A percentile compares a stretch with the other conserved stretches of the same genome.
These are phyloP conservation scores for Neolamprologus sp. DNA, from an alignment of 2,113 vertebrate species.

Conservation along the genomic window DNA sequence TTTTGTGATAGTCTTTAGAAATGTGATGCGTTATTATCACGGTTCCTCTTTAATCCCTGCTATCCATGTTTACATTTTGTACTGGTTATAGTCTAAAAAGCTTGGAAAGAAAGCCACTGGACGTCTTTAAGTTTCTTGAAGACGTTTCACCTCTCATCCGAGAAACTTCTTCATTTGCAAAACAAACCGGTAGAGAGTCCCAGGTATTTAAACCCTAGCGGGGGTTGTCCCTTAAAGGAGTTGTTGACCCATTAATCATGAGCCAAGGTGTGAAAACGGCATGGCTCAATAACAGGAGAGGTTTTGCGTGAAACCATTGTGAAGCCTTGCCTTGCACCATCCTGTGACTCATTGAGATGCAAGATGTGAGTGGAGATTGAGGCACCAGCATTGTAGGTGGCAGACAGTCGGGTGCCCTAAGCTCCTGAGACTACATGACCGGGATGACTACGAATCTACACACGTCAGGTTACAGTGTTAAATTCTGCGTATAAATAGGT, in stretches of 20 bases:
- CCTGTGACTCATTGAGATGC: background rate
- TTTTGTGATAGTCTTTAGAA: background rate
- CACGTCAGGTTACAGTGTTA: background rate
- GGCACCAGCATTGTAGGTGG: background rate
- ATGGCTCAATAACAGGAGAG: background rate
- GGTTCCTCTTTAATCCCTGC: background rate
- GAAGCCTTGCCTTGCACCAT: background rate
- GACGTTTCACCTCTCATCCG: fast-evolving
- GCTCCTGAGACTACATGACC: background rate
- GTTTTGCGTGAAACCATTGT: background rate
- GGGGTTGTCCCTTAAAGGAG: background rate
- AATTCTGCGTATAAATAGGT: background rate
- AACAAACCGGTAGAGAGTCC: background rate
- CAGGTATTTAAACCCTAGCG: background rate
- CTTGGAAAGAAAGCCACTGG: background rate
- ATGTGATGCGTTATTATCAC: background rate
- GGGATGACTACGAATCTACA: background rate
- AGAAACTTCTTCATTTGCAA: background rate
- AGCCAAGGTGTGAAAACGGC: background rate
- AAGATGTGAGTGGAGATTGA: background rate
- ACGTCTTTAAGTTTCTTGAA: background rate
- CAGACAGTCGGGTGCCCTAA: background rate
- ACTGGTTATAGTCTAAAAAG: background rate
- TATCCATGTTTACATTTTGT: background rate
- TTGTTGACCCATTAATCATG: background rate